Conservation (phyloP, 1,140 invertebrate genomes). For the Penaeus chinensis region DNA sequence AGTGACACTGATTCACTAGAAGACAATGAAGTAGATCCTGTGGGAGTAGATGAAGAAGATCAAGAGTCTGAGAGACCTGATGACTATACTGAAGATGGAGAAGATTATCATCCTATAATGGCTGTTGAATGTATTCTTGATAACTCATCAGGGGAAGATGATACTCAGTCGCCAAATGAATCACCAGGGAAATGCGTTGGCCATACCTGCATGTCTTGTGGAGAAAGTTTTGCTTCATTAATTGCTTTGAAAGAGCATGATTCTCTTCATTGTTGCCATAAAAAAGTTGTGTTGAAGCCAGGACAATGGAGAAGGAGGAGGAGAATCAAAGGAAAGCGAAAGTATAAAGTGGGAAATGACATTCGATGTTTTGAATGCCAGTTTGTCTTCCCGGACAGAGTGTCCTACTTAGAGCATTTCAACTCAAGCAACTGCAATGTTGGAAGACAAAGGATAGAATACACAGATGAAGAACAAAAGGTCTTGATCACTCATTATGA, state of each 20-base stretch:
- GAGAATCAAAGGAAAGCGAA: conserved; percentile 6
- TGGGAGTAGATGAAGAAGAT: neutral
- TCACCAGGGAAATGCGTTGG: neutral
- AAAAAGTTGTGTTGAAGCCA: conserved; percentile 8
- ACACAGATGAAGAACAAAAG: conserved; percentile 56
- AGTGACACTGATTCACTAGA: conserved; percentile 27
- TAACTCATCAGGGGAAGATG: conserved; percentile 38
- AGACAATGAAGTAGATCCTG: neutral
- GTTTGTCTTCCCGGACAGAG: conserved; percentile 29
- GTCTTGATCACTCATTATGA: conserved; percentile 54
- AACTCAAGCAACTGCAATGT: conserved; percentile 2
- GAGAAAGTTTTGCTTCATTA: conserved; percentile 45
- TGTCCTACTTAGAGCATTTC: conserved; percentile 37
- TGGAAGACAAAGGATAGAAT: conserved; percentile 44
- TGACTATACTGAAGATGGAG: conserved; percentile 22
- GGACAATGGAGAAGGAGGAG: conserved; percentile 28
- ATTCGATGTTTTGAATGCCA: conserved; percentile 48
- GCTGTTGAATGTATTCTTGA: conserved; percentile 51
- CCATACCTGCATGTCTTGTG: conserved; percentile 38
- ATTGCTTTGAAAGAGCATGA: conserved; percentile 47
- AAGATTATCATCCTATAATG: conserved; percentile 43
- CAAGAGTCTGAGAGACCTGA: neutral
- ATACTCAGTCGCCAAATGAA: conserved; percentile 3
- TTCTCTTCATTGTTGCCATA: conserved; percentile 16
- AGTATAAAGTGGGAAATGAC: conserved; percentile 16